Conservation (phyloP, 2,888 invertebrate species). For the Opisthograptis luteolata region DNA sequence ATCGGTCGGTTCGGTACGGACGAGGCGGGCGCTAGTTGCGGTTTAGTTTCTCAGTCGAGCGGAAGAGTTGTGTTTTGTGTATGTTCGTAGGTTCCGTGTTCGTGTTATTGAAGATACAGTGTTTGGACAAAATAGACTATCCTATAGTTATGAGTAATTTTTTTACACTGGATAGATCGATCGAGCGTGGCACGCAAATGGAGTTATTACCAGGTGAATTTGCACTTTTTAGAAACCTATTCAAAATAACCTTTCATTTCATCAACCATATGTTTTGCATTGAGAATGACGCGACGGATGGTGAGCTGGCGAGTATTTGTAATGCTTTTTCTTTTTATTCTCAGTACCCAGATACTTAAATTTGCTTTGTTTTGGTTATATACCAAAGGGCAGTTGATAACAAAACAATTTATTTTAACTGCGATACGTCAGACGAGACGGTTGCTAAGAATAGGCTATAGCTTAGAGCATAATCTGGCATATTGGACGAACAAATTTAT, state of each 20-base stretch:
- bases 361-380: neutral
- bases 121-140: slow-evolving; percentile 37
- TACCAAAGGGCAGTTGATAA: no score
- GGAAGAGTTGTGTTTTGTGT: slow-evolving; percentile 54
- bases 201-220: slow-evolving; percentile 72
- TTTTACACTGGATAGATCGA: slow-evolving; percentile 44
- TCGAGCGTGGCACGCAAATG: slow-evolving; percentile 59
- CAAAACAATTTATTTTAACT: no score
- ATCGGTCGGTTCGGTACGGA: no score
- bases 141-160: slow-evolving; percentile 55
- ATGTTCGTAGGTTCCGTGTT: slow-evolving; percentile 48
- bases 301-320: slow-evolving; percentile 28
- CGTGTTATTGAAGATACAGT: slow-evolving; percentile 52
- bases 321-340: slow-evolving; percentile 6
- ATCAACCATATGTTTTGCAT: slow-evolving; percentile 65
- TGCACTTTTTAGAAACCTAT: slow-evolving; percentile 46
- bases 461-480: no score
- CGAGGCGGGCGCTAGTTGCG: slow-evolving; percentile 51
- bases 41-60: slow-evolving; percentile 68
- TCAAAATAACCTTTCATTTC: no score
- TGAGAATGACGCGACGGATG: slow-evolving; percentile 52
- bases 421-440: no score
- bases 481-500: no score
- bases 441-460: no score
- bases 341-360: no score